phyloP scores from a whole-genome alignment of 2,113 vertebrate genomes.

The Anguilla rostrata region DNA sequence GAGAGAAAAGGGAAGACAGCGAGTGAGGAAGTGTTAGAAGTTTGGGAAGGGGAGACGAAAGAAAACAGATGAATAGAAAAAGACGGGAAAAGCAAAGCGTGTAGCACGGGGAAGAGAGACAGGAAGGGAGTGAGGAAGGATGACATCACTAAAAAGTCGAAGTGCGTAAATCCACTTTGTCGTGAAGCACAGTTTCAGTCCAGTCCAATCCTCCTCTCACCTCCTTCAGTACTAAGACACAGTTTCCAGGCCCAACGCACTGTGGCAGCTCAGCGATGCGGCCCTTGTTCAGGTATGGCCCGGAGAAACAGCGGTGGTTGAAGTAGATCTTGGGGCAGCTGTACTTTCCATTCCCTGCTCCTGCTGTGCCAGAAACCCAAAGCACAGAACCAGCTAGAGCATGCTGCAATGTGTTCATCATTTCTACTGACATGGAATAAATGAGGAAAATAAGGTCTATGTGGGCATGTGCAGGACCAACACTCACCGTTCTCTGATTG shows the following conservation, averaged over 20 bases:
- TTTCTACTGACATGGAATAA: neutral
- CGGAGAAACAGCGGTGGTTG: constrained; percentile 97
- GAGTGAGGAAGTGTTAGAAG: neutral
- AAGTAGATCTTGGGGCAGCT: constrained; percentile 98
- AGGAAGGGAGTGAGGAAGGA: neutral
- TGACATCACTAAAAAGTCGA: neutral
- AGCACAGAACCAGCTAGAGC: too few species aligned
- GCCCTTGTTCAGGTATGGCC: constrained; percentile 96
- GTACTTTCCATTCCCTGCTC: constrained; percentile 86
- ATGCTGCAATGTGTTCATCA: neutral
- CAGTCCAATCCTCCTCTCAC: constrained; percentile 57
- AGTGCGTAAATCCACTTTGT: too few species aligned
- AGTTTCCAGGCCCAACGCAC: constrained; percentile 94
- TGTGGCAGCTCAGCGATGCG: constrained; percentile 97
- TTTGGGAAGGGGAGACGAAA: neutral
- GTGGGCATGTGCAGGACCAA: neutral
- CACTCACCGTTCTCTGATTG: constrained; percentile 66
- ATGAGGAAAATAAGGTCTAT: neutral
- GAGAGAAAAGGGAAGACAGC: neutral
- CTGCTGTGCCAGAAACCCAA: constrained; percentile 33
- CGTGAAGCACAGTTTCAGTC: neutral
- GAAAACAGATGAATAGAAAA: constrained; percentile 22
- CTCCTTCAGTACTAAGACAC: constrained; percentile 94
- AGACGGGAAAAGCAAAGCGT: constrained; percentile 43
- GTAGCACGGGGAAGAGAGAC: neutral